Evolutionary conservation across 2,113 vertebrate genomes (phyloP).

Genomic region (Trichomycterus rosablanca): DNA sequence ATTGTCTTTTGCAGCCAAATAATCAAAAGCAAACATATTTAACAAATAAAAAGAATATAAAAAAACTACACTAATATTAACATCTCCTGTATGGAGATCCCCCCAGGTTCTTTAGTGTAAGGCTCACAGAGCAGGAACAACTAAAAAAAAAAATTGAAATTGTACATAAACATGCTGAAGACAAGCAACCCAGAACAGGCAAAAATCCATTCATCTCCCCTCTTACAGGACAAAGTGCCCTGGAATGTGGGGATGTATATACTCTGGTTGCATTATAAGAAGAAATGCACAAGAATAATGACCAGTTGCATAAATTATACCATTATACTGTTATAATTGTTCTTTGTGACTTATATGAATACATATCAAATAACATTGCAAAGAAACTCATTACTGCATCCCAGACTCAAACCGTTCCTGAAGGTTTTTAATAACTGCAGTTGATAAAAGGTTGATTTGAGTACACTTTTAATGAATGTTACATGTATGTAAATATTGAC

Average conservation of each 20-base stretch:
- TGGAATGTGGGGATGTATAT: neutral
- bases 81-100: neutral
- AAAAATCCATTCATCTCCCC: neutral
- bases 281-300: neutral
- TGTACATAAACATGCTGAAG: neutral
- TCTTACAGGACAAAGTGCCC: neutral
- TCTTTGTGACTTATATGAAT: neutral
- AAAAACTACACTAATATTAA: conserved; percentile 9
- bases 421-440: neutral
- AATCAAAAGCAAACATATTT: conserved; percentile 2
- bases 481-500: conserved; percentile 1
- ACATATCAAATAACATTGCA: conserved; percentile 6
- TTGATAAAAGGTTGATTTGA: conserved; percentile 3
- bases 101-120: conserved; percentile 14
- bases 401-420: conserved; percentile 9
- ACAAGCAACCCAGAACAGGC: conserved; percentile 10
- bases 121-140: neutral
- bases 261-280: neutral
- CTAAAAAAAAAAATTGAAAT: conserved; percentile 2
- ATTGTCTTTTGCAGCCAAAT: conserved; percentile 25
- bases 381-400: conserved; percentile 12
- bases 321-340: neutral
- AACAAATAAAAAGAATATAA: neutral
- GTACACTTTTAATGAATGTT: neutral
- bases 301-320: neutral